Percentiles rank a stretch among this genome's conserved stretches.
Conservation (phyloP, 2,888 invertebrate genomes). For the Augiades crinisus region DNA sequence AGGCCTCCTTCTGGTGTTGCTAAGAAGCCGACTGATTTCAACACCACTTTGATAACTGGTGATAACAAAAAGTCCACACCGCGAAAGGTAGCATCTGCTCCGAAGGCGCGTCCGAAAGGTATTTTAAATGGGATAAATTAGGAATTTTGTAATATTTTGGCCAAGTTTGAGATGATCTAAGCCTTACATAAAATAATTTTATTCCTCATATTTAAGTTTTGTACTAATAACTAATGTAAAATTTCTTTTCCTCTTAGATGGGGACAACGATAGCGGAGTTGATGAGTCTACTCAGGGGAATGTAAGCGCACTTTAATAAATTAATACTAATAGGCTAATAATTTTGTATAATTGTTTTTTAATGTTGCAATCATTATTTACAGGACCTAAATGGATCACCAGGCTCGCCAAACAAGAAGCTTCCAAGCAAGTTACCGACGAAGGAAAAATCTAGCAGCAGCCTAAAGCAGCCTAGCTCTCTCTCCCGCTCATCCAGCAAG, state of each 20-base stretch:
- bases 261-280: constrained; percentile 91
- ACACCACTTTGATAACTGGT: constrained; percentile 42
- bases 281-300: constrained; percentile 91
- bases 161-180: constrained; percentile 56
- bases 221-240: too few species aligned
- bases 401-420: constrained; percentile 88
- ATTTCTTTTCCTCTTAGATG: constrained; percentile 79
- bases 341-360: background rate
- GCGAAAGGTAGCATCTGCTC: constrained; percentile 65
- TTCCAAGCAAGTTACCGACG: constrained; percentile 79
- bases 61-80: constrained; percentile 67
- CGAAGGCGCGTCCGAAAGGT: constrained; percentile 73
- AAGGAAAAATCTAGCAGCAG: constrained; percentile 74
- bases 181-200: constrained; percentile 21
- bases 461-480: constrained; percentile 74
- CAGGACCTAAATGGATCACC: constrained; percentile 86
- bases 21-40: constrained; percentile 67
- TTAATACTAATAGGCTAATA: background rate
- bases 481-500: constrained; percentile 82
- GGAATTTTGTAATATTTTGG: background rate
- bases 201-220: background rate
- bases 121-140: too few species aligned
- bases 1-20: constrained; percentile 52
- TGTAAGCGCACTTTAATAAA: constrained; percentile 74
- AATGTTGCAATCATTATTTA: too few species aligned